Conservation (phyloP, 1,140 invertebrate species). For the Amphibalanus amphitrite region DNA sequence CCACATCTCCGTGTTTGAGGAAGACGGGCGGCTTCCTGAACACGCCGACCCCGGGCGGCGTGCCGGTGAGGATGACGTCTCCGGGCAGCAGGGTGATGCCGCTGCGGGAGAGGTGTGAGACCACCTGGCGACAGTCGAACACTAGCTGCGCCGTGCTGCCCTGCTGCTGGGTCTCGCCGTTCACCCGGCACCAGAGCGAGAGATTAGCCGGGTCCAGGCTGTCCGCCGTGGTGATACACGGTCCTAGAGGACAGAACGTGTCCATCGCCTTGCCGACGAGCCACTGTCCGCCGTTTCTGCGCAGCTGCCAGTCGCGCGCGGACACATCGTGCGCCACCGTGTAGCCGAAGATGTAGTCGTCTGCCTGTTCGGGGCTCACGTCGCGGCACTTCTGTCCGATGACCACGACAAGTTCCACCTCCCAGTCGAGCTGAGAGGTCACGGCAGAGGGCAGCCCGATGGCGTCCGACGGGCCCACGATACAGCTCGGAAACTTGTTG, state of each 20-base stretch:
- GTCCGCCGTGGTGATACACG: conserved; percentile 38
- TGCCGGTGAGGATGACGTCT: conserved; percentile 76
- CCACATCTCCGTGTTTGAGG: conserved; percentile 46
- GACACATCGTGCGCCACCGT: conserved; percentile 67
- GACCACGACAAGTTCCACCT: conserved; percentile 68
- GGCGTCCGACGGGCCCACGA: conserved; percentile 54
- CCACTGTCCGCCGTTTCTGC: conserved; percentile 67
- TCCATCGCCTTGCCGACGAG: conserved; percentile 67
- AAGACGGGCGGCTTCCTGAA: conserved; percentile 58
- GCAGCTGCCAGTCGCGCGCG: conserved; percentile 62
- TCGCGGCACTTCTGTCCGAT: conserved; percentile 60
- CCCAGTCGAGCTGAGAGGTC: conserved; percentile 69
- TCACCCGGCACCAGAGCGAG: conserved; percentile 48
- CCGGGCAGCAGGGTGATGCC: conserved; percentile 66
- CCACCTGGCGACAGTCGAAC: conserved; percentile 56
- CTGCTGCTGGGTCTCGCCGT: conserved; percentile 58
- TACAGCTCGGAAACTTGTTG: conserved; percentile 57
- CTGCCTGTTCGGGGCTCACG: conserved; percentile 45
- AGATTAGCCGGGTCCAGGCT: conserved; percentile 53
- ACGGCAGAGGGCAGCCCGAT: conserved; percentile 46
- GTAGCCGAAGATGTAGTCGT: conserved; percentile 65
- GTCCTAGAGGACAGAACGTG: conserved; percentile 50
- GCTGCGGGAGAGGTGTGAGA: conserved; percentile 55
- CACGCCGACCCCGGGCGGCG: conserved; percentile 66
- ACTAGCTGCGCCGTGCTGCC: conserved; percentile 64